A percentile compares a stretch with the other conserved stretches of the same genome.
Evolutionary conservation across 2,888 invertebrate species (phyloP).

Genomic region (Seira ritae): DNA sequence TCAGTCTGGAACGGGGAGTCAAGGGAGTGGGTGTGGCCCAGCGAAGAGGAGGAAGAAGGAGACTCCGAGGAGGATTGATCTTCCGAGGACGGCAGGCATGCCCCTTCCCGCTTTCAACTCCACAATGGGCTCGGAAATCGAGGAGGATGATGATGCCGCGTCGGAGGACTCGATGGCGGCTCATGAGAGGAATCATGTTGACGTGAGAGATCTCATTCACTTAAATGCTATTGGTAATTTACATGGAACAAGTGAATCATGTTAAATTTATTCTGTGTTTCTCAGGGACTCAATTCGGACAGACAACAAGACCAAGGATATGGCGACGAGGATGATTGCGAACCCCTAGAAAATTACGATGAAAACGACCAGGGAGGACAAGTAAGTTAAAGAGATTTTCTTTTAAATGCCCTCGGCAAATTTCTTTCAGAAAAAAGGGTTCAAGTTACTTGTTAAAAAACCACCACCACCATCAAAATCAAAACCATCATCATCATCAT

Average conservation of each 20-base stretch:
- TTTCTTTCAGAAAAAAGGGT: neutral
- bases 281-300: slow-evolving; percentile 55
- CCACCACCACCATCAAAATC: neutral
- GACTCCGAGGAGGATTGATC: slow-evolving; percentile 72
- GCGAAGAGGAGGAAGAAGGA: slow-evolving; percentile 73
- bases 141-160: slow-evolving; percentile 69
- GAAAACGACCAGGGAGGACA: slow-evolving; percentile 68
- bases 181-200: slow-evolving; percentile 71
- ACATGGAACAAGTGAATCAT: neutral
- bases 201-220: slow-evolving; percentile 56
- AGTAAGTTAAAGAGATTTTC: slow-evolving; percentile 45
- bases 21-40: slow-evolving; percentile 59
- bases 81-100: slow-evolving; percentile 64
- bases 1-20: slow-evolving; percentile 55
- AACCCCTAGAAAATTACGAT: slow-evolving; percentile 69
- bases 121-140: slow-evolving; percentile 60
- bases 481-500: neutral
- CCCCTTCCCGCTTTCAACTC: slow-evolving; percentile 66
- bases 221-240: slow-evolving; percentile 9
- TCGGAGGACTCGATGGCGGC: slow-evolving; percentile 72
- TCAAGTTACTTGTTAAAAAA: neutral
- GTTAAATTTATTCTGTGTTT: neutral
- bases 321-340: slow-evolving; percentile 71
- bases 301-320: slow-evolving; percentile 60
- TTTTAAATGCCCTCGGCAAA: neutral